Evolutionary conservation across 2,113 vertebrate genomes (phyloP), one percentile per base, ranked within the genome.

Genomic region (Arizona elegans): DNA sequence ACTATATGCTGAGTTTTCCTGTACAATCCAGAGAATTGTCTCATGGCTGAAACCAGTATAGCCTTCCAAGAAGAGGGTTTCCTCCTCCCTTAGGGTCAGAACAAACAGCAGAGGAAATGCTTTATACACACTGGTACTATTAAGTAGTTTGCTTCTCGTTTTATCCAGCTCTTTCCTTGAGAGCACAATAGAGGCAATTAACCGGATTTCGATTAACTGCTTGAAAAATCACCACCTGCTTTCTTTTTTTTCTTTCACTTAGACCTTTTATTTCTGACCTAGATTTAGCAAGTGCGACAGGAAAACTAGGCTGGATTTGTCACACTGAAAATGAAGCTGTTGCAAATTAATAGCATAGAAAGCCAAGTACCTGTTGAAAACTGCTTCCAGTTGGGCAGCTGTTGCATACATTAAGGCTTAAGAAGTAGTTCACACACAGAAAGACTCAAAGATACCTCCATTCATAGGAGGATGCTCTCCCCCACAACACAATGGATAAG

Each of bases 211-310:
- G 1, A 95, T 94, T 94, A 96, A 94, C 85, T 87, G 91, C 75
- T 96, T 95, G 90, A 96, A 96, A 97, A 95, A 96, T 95, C 91
- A 95, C 70, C 93, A 93, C 70, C 43, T 95, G 12, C 47, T 86
- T 95, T 94, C 56, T 93, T 94, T n/a, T 33, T 29, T 38, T 52
- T 29, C 54, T 89, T 50, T 92, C 91, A 94, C 90, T 95, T 95
- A 94, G 91, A 94, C 38, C 7, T 96, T 95, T 96, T 47, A 92
- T 96, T 95, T 87, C 93, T 95, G 89, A 94, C 91, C 89, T 90
- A 94, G 88, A 95, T 96, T 93, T 94, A 96, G 21, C 52, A 81
- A 95, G 38, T 3, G 91, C 89, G 12, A 62, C 24, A 93, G 17
- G 90, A 0, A 94, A 93, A 92, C 89, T 81, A 94, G 87, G 23